These are phyloP conservation scores for Oscarella lobularis DNA, from an alignment of 37 sponge, comb jelly and placozoan species.

Conservation along the genomic window DNA sequence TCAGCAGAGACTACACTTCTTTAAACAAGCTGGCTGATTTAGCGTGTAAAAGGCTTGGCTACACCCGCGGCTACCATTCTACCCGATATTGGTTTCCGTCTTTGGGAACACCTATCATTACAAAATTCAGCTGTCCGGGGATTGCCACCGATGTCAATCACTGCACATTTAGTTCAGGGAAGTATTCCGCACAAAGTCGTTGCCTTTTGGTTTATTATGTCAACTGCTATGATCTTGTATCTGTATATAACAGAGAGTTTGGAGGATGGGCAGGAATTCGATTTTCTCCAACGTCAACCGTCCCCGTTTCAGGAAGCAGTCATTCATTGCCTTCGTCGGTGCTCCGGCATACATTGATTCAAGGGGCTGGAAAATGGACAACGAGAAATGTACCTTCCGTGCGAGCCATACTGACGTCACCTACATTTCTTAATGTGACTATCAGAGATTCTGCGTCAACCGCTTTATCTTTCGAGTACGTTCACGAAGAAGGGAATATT, in stretches of 20 bases:
- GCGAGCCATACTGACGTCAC: not conserved
- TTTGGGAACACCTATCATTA: not conserved
- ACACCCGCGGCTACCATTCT: not conserved
- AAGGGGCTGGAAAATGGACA: not conserved
- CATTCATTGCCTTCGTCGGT: not conserved
- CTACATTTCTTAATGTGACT: not conserved
- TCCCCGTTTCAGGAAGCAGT: not conserved
- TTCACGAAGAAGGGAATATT: not conserved
- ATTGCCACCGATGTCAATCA: not conserved
- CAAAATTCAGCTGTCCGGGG: not conserved
- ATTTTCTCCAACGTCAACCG: not conserved
- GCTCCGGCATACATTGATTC: not conserved
- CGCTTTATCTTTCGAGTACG: not conserved
- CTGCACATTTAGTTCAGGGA: not conserved
- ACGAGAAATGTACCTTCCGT: not conserved
- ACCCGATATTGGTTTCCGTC: not conserved
- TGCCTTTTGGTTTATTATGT: not conserved
- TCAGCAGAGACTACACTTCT: not conserved
- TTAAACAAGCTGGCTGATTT: not conserved
- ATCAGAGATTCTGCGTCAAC: not conserved
- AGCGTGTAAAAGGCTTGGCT: not conserved
- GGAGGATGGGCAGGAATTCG: not conserved
- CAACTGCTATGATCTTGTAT: no score
- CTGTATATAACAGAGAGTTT: not conserved
- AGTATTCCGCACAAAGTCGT: not conserved